A percentile compares a stretch with the other conserved stretches of the same genome.
phyloP scores from a whole-genome alignment of 2,797 vertebrate species.

The Ambastaia sidthimunki region DNA sequence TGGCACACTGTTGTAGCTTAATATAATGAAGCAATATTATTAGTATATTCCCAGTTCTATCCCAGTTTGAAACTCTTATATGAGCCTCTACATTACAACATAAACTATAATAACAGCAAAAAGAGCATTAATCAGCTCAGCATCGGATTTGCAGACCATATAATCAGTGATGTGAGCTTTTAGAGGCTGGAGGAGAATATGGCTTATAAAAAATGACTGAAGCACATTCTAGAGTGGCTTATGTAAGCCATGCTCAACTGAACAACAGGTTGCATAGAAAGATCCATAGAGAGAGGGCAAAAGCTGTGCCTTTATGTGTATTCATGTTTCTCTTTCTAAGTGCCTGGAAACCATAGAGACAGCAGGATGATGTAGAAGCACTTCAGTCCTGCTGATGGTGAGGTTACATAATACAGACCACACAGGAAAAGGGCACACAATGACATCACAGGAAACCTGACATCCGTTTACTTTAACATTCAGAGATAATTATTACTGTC shows the following conservation, averaged over 20 bases:
- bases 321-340: conserved; percentile 19
- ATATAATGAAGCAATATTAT: too few species aligned
- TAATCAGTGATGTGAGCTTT: not conserved
- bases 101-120: not conserved
- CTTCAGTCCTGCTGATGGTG: not conserved
- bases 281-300: not conserved
- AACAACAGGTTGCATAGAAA: conserved; percentile 12
- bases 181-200: not conserved
- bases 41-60: too few species aligned
- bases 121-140: not conserved
- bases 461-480: not conserved
- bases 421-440: conserved; percentile 4
- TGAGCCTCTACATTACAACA: too few species aligned
- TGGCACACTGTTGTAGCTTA: too few species aligned
- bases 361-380: not conserved
- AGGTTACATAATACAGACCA: conserved; percentile 26
- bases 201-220: not conserved
- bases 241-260: not conserved
- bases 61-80: too few species aligned
- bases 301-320: not conserved
- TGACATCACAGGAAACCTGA: not conserved
- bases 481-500: not conserved
- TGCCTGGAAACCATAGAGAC: conserved; percentile 28
- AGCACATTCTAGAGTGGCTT: conserved; percentile 13
- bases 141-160: not conserved